These are phyloP conservation scores for Sandelia bainsii DNA, from an alignment of 2,797 vertebrate species.

Conservation along the genomic window DNA sequence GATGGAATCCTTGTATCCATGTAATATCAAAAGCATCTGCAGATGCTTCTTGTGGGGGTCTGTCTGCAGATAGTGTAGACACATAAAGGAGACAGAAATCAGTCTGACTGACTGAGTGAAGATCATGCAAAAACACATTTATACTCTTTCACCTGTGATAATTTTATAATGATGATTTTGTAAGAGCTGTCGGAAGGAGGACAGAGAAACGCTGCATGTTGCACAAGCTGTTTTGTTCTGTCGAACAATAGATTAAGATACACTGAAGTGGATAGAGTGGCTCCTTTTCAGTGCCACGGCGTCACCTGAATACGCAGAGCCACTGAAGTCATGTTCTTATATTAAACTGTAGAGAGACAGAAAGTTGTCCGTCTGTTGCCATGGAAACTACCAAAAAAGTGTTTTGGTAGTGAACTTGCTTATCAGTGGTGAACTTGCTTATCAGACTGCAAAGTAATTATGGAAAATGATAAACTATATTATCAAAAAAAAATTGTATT, in stretches of 20 bases:
- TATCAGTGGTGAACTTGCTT: neutral
- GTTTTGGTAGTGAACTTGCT: neutral
- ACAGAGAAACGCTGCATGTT: neutral
- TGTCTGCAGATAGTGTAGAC: slow-evolving; percentile 26
- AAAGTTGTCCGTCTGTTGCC: slow-evolving; percentile 13
- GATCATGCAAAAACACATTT: neutral
- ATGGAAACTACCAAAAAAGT: slow-evolving; percentile 1
- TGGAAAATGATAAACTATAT: neutral
- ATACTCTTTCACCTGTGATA: neutral
- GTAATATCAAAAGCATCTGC: neutral
- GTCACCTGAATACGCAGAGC: slow-evolving; percentile 17
- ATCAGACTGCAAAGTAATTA: neutral
- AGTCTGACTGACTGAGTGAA: neutral
- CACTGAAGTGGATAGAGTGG: neutral
- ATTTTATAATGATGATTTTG: neutral
- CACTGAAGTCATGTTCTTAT: neutral
- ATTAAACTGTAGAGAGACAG: neutral
- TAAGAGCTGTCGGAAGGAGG: neutral
- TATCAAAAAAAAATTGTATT: neutral
- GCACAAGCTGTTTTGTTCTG: neutral
- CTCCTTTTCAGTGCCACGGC: neutral
- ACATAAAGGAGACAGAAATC: neutral
- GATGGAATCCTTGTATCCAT: neutral
- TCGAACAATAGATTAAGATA: slow-evolving; percentile 2
- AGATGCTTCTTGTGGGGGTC: slow-evolving; percentile 31